phyloP scores from a whole-genome alignment of 1,140 invertebrate genomes.

The Drosophila sproati region DNA sequence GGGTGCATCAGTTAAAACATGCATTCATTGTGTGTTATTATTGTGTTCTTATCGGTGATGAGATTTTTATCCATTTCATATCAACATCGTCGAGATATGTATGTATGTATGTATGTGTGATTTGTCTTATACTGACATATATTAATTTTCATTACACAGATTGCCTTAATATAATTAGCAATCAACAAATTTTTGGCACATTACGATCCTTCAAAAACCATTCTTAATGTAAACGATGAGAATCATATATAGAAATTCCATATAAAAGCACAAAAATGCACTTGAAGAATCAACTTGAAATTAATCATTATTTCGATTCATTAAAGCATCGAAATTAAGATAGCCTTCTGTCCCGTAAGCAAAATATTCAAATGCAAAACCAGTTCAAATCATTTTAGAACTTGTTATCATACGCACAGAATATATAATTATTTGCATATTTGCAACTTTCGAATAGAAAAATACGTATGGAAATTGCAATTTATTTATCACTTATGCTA shows the following conservation, averaged over 20 bases:
- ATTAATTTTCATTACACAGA: neutral
- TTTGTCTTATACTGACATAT: neutral
- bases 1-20: slow-evolving; percentile 54
- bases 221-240: neutral
- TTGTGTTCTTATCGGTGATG: slow-evolving; percentile 8
- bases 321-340: too few species aligned
- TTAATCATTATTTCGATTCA: too few species aligned
- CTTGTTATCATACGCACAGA: too few species aligned
- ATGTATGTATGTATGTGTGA: neutral
- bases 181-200: neutral
- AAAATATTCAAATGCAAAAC: too few species aligned
- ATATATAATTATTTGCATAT: too few species aligned
- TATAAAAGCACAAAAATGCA: neutral
- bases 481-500: too few species aligned
- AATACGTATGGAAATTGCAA: too few species aligned
- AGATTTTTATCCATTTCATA: neutral
- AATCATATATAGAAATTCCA: neutral
- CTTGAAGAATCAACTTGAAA: neutral
- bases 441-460: too few species aligned
- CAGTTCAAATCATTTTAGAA: too few species aligned
- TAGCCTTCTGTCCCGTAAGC: too few species aligned
- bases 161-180: neutral
- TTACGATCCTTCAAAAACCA: neutral
- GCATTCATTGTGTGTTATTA: slow-evolving; percentile 40
- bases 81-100: neutral